These are phyloP conservation scores for Cataglyphis albicans DNA, from an alignment of 2,888 invertebrate species.

Conservation along the genomic window DNA sequence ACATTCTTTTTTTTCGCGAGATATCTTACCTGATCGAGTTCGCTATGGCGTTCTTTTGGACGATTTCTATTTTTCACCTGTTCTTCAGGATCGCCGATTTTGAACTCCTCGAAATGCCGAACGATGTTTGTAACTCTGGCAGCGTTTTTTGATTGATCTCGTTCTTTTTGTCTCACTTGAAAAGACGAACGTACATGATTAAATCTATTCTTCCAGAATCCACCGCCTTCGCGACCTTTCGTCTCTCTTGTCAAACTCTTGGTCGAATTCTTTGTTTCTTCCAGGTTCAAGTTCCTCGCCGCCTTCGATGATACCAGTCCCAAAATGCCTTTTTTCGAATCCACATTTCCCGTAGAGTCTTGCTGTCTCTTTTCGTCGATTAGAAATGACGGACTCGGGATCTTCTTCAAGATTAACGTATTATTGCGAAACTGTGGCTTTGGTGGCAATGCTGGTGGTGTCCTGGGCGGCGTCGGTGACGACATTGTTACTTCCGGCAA, in stretches of 20 bases:
- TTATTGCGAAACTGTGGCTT: constrained; percentile 88
- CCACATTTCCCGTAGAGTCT: constrained; percentile 56
- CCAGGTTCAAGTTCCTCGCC: constrained; percentile 69
- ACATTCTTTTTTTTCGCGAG: background rate
- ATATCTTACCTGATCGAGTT: constrained; percentile 69
- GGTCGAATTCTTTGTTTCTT: constrained; percentile 53
- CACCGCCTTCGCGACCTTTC: constrained; percentile 60
- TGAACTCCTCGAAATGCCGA: constrained; percentile 85
- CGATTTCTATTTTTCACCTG: constrained; percentile 68
- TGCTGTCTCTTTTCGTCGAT: constrained; percentile 83
- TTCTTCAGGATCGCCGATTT: constrained; percentile 80
- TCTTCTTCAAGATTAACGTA: constrained; percentile 83
- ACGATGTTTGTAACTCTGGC: constrained; percentile 83
- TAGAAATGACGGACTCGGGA: constrained; percentile 85
- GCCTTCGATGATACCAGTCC: constrained; percentile 69
- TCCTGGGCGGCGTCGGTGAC: constrained; percentile 85
- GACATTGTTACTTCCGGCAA: constrained; percentile 79
- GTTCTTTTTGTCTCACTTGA: constrained; percentile 70
- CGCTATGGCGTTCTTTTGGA: constrained; percentile 75
- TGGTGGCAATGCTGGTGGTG: constrained; percentile 91
- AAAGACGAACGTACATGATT: constrained; percentile 79
- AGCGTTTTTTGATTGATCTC: constrained; percentile 61
- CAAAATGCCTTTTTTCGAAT: constrained; percentile 69
- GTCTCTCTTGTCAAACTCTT: constrained; percentile 18
- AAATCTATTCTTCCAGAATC: constrained; percentile 78